Evolutionary conservation across 2,888 invertebrate species (phyloP), one percentile per base, ranked within the genome.

Genomic region (Perithous albicinctus): DNA sequence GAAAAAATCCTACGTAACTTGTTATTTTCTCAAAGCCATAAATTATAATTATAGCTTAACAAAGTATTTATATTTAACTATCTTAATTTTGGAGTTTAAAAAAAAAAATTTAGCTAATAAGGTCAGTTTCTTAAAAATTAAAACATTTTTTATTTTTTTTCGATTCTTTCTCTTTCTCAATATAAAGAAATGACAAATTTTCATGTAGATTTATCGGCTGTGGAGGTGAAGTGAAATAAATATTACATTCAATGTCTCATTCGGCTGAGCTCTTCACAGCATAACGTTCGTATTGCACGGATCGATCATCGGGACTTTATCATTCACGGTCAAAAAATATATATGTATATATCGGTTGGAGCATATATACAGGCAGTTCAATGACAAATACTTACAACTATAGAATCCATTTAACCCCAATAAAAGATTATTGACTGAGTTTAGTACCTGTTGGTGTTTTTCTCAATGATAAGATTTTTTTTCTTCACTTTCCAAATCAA

Each of bases 231-330:
- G 18, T 56, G 29, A 10, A 15, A 20, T 1, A 38, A 72, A 70
- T 76, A 18, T 38, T 43, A 67, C n/a, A 80, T 41, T 26, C 12
- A 29, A 48, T 15, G 48, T 61, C 41, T 38, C 35, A 26, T 51
- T 41, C 38, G 29, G 61, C n/a, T n/a, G 41, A 38, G 59, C 26
- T 72, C 38, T 2, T n/a, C n/a, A n/a, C n/a, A n/a, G 38, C 38
- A 23, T 38, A 12, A 67, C 38, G 64, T 59, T 61, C 64, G 72
- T 66, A 23, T 35, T 46, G 41, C 54, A 38, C 51, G 78, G 78
- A 81, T 81, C 81, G 81, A 81, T 81, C 29, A 56, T 77, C 61
- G 66, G 59, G 63, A 78, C 56, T 78, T 78, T 69, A 81, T 78
- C 78, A 78, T 78, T 69, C 18, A 78, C 67, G 74, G 43, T n/a